Evolutionary conservation across 2,113 vertebrate genomes (phyloP), one percentile per base, ranked within the genome.

Genomic region (Pontoporia blainvillei): DNA sequence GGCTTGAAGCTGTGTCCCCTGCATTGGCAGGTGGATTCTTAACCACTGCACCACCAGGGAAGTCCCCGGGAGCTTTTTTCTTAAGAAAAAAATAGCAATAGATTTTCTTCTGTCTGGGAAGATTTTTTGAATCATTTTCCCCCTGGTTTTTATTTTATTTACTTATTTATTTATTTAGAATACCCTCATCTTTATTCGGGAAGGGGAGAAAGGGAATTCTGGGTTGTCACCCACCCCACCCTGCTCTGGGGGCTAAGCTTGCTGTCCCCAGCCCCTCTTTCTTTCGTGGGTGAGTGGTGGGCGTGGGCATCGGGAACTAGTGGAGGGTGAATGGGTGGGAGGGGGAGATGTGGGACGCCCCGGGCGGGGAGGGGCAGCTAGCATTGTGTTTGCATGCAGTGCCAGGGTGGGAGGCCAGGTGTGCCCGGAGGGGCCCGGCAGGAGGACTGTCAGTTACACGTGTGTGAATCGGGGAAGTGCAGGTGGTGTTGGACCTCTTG

Each of bases 111-210:
- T 75, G 5, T 41, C 54, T 90, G 62, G 59, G 49, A 83, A 93
- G 61, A 25, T 21, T 10, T 61, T 61, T 61, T 61, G 21, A 27
- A 61, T 61, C 59, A 61, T 61, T 79, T 79, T 66, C 31, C 31
- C 31, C 6, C 20, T 76, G 46, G 46, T 52, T 49, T 76, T 34
- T 52, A 17, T 52, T 52, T 52, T 52, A 52, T 34, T 76, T 31
- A 54, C 18, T 54, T 10, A 76, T 52, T 34, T 52, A 76, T 34
- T 52, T 76, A 76, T 76, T 52, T 76, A 49, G 93, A 98, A 98
- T 98, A 98, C 98, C 98, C 98, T 99, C 98, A 97, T 95, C 49
- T 96, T 97, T 98, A 98, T 98, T 98, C 27, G 95, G 94, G 94
- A 61, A 86, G 82, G 78, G 83, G 85, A 54, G 87, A 49, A 27